These are phyloP conservation scores for Ceratina calcarata DNA, from an alignment of 1,140 invertebrate species.

Conservation along the genomic window DNA sequence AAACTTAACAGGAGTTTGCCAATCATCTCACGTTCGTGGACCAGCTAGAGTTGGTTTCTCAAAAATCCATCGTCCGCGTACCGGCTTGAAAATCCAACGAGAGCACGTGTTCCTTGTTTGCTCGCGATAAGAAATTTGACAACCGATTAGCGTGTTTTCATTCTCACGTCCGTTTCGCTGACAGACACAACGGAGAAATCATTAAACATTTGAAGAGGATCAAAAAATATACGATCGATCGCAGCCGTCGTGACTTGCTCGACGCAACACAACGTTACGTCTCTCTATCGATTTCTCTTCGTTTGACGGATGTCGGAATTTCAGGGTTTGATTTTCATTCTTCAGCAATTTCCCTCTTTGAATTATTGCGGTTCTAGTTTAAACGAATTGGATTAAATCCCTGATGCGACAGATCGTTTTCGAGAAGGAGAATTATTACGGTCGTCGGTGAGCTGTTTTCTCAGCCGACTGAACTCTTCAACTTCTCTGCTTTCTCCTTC, in stretches of 20 bases:
- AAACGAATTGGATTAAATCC: not conserved
- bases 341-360: not conserved
- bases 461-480: constrained; percentile 13
- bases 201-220: not conserved
- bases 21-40: constrained; percentile 74
- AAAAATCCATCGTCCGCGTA: constrained; percentile 62
- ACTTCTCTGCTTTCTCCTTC: constrained; percentile 45
- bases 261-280: not conserved
- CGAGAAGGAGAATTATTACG: not conserved
- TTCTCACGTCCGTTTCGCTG: constrained; percentile 3
- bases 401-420: not conserved
- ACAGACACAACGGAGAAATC: not conserved
- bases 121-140: not conserved
- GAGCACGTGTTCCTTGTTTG: constrained; percentile 20
- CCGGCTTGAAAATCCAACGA: constrained; percentile 28
- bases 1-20: constrained; percentile 72
- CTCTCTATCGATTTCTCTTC: constrained; percentile 10
- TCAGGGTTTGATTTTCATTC: not conserved
- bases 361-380: not conserved
- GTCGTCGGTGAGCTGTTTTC: not conserved
- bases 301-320: too few relatives aligned
- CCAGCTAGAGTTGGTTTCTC: constrained; percentile 57
- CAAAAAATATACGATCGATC: not conserved
- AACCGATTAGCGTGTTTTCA: constrained; percentile 27
- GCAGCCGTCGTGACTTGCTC: not conserved